phyloP scores from a whole-genome alignment of 2,113 vertebrate genomes.

The Scopus umbretta region DNA sequence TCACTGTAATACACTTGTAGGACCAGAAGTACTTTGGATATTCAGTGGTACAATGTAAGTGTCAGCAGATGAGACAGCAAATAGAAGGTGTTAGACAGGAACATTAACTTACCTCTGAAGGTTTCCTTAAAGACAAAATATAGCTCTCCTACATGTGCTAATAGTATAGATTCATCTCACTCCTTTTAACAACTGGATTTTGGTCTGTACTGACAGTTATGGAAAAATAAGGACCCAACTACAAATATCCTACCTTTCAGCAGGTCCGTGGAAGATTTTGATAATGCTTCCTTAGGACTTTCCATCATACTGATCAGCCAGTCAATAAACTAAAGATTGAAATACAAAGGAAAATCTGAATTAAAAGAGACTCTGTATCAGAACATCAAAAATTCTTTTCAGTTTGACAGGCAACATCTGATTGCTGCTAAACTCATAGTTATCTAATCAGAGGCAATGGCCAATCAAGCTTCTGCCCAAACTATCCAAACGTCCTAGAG shows the following conservation, averaged over 20 bases:
- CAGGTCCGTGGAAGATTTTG: constrained; percentile 63
- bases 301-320: constrained; percentile 87
- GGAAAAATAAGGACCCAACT: background rate
- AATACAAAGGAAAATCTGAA: background rate
- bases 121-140: background rate
- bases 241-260: constrained; percentile 81
- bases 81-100: background rate
- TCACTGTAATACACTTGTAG: background rate
- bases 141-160: background rate
- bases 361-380: background rate
- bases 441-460: background rate
- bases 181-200: background rate
- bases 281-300: constrained; percentile 75
- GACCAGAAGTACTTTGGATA: background rate
- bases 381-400: background rate
- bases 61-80: background rate
- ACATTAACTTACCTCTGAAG: background rate
- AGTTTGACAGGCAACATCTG: background rate
- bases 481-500: background rate
- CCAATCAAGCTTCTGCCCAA: background rate
- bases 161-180: background rate
- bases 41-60: fast-evolving
- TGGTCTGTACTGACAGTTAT: background rate
- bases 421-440: background rate
- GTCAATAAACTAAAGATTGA: constrained; percentile 85